Evolutionary conservation across 2,888 invertebrate species (phyloP).

Genomic region (Tetanocera ferruginea): DNA sequence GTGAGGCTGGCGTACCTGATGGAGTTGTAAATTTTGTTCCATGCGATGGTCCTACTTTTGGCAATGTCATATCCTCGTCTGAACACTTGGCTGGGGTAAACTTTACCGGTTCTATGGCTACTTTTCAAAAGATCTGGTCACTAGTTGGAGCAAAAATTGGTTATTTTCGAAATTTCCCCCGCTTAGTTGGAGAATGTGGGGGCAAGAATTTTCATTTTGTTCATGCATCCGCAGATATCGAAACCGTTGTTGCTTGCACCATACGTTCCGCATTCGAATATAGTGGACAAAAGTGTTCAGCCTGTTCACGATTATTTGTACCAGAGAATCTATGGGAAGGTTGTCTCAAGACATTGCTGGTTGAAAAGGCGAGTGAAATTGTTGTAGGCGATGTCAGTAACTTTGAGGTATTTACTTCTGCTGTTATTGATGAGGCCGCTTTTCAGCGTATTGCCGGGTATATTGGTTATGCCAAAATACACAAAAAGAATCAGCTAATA

Average conservation of each 20-base stretch:
- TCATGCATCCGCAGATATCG: conserved; percentile 88
- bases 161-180: conserved; percentile 88
- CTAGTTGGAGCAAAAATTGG: conserved; percentile 89
- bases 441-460: conserved; percentile 88
- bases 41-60: conserved; percentile 92
- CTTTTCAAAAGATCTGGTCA: conserved; percentile 91
- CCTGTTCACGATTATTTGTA: conserved; percentile 94
- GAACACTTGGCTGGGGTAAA: conserved; percentile 91
- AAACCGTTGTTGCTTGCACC: conserved; percentile 84
- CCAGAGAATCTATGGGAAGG: conserved; percentile 85
- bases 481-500: conserved; percentile 73
- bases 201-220: conserved; percentile 99
- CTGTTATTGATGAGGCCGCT: conserved; percentile 95
- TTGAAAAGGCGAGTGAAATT: conserved; percentile 77
- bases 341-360: conserved; percentile 73
- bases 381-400: conserved; percentile 89
- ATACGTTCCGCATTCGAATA: conserved; percentile 95
- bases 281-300: conserved; percentile 98
- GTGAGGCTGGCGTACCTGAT: conserved; percentile 94
- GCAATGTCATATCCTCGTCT: conserved; percentile 84
- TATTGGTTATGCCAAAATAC: conserved; percentile 83
- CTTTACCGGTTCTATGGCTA: conserved; percentile 96
- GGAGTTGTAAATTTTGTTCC: conserved; percentile 98
- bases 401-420: conserved; percentile 84
- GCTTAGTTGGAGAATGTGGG: conserved; percentile 95